Base-by-base conservation (phyloP, 2,888 invertebrate species). In the Emmelina monodactyla region DNA sequence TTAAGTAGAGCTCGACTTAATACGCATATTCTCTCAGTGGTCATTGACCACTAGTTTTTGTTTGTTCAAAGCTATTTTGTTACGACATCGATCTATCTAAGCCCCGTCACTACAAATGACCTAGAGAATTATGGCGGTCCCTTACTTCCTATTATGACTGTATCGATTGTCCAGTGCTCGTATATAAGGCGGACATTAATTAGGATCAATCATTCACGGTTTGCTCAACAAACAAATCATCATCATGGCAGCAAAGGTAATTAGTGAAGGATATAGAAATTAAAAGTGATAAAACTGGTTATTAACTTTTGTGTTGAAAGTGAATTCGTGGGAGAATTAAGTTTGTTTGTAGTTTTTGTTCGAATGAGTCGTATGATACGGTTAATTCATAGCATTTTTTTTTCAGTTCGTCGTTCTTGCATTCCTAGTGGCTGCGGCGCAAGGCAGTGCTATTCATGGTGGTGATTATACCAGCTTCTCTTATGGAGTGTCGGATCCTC, bases 231-330 rank as follows among this genome's bases (percentile, higher is more conserved):
- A 61, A 54, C 58, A 62, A 58, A 64, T 66, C 58, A 57, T 61
- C 63, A 57, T 70, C 75, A 78, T 78, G 78, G 72, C 73, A 65
- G 69, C 73, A 62, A 76, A 78, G 78, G 76, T 78, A 62, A 12
- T 33, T 22, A 15, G 4, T 13, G 12, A 16, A 32, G 9, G 3
- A 19, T 19, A 12, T 32, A 14, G 32, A 6, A 22, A 3, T 12
- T 6, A 13, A 32, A n/a, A 30, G 14, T 30, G 16, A 16, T 16
- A 16, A 16, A 16, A 16, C 9, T 15, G 14, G 16, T 3, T 31
- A n/a, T 19, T 19, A 19, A 19, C 5, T n/a, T n/a, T n/a, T 6
- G n/a, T 25, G 25, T 25, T 4, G n/a, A n/a, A 25, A 4, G 25
- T 25, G 25, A 9, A 25, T 25, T 3, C 9, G 25, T 25, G 32